Evolutionary conservation across 1,140 invertebrate genomes (phyloP), one percentile per base, ranked within the genome.

Genomic region (Agrilus planipennis): DNA sequence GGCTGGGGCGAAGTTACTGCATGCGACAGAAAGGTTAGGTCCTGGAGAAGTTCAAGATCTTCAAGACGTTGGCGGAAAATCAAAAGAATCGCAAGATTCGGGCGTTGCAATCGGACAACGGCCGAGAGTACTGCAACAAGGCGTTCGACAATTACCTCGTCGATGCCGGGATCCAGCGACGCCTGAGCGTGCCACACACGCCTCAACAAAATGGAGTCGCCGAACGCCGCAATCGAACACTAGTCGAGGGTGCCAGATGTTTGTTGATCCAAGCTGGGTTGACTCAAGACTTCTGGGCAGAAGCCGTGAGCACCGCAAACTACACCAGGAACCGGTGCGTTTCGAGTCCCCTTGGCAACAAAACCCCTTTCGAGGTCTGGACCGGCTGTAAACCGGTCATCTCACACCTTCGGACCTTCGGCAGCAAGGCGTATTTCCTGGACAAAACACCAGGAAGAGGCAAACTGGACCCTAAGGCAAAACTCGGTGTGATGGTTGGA

Each of bases 201-300:
- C 65, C 68, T 39, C 58, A 73, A 44, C 48, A 58, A 46, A 72
- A 73, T 61, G 64, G 67, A 41, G 57, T 65, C 0, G 47, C 65
- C 14, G 68, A 73, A 45, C 47, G 67, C 22, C 61, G 64, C 47
- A 64, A 63, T 43, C 42, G 57, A 27, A 64, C 60, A n/a, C 50
- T 68, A 21, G 58, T 56, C 4, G 60, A 65, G 49, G 65, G 57
- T 41, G 56, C 60, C 34, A 50, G 61, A 39, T 30, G 55, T 15
- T 57, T 63, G 48, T 29, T 72, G 41, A 42, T 23, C 5, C 54
- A 52, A 27, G 20, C 23, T 18, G 18, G 27, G 28, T 25, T 36
- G 36, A 17, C 20, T 9, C 44, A 50, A 20, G 23, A 23, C n/a
- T 45, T 50, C 22, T 55, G 50, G 36, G n/a, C 6, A 38, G 22